Conservation (phyloP, 2,797 vertebrate genomes). For the Neostethus bicornis region DNA sequence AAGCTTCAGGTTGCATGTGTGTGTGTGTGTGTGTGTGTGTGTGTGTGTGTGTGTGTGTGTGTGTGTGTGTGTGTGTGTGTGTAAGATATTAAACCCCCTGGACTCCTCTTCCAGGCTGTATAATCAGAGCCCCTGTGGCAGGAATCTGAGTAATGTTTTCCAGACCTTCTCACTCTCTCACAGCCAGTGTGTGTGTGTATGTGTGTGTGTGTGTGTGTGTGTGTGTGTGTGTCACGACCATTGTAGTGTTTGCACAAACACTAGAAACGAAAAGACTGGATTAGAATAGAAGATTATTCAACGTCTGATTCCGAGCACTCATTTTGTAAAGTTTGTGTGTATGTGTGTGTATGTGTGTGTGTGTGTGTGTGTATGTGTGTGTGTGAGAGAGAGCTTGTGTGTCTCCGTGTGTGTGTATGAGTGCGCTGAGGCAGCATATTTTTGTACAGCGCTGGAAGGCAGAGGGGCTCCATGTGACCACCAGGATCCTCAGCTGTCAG, state of each 20-base stretch:
- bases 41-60: no score
- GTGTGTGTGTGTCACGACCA: conserved; percentile 20
- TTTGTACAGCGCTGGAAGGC: conserved; percentile 47
- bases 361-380: conserved; percentile 1
- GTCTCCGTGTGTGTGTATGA: conserved; percentile 48
- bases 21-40: no score
- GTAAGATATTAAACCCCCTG: conserved; percentile 23
- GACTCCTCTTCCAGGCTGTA: conserved; percentile 11
- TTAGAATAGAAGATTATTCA: conserved; percentile 28
- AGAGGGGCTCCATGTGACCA: conserved; percentile 56
- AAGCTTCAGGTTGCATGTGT: no score
- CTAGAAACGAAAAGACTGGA: conserved; percentile 35
- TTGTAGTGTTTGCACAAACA: conserved; percentile 29
- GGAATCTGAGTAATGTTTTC: conserved; percentile 79
- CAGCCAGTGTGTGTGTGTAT: background rate
- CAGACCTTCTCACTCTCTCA: conserved; percentile 58
- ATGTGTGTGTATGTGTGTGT: conserved; percentile 14
- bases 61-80: background rate
- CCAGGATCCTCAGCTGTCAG: conserved; percentile 53
- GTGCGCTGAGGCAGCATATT: conserved; percentile 69
- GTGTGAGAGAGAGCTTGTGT: conserved; percentile 7
- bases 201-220: background rate
- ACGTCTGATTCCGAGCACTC: conserved; percentile 11
- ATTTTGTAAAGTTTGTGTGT: conserved; percentile 13
- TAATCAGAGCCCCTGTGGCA: conserved; percentile 60